A percentile compares a stretch with the other conserved stretches of the same genome.
Conservation (phyloP, 2,113 vertebrate species). For the Pomatorhinus ruficollis region DNA sequence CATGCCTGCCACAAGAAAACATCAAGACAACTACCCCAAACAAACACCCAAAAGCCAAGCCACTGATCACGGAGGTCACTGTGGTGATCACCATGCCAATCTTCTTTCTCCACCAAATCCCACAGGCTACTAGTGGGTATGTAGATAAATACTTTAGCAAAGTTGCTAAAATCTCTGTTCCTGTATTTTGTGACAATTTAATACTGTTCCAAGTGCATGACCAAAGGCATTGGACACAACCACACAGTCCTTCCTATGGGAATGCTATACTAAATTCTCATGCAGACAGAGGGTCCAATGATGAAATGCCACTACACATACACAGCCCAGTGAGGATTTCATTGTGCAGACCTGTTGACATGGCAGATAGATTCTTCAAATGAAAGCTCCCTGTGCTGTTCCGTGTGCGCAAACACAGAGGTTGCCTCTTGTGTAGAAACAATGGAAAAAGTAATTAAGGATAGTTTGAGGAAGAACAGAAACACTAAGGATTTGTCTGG, state of each 20-base stretch:
- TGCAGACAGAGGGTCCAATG: rapidly evolving
- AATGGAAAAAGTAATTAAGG: neutral
- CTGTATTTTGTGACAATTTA: neutral
- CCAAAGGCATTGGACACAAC: neutral
- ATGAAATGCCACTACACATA: neutral
- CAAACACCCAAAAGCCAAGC: neutral
- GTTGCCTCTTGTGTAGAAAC: neutral
- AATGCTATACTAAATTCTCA: neutral
- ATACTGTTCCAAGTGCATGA: neutral
- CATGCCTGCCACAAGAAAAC: neutral
- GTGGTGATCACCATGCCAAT: neutral
- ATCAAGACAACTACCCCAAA: neutral
- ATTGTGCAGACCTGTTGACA: neutral
- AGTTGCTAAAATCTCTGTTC: neutral
- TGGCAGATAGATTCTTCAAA: neutral
- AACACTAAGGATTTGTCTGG: neutral
- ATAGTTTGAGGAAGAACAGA: neutral
- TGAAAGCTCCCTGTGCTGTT: neutral
- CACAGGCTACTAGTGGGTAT: neutral
- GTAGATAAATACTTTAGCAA: neutral
- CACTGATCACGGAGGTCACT: rapidly evolving
- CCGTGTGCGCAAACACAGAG: neutral
- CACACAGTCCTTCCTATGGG: neutral
- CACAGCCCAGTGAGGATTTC: neutral
- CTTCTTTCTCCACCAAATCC: neutral